Conservation (phyloP, 2,888 invertebrate species). For the Patella caerulea region DNA sequence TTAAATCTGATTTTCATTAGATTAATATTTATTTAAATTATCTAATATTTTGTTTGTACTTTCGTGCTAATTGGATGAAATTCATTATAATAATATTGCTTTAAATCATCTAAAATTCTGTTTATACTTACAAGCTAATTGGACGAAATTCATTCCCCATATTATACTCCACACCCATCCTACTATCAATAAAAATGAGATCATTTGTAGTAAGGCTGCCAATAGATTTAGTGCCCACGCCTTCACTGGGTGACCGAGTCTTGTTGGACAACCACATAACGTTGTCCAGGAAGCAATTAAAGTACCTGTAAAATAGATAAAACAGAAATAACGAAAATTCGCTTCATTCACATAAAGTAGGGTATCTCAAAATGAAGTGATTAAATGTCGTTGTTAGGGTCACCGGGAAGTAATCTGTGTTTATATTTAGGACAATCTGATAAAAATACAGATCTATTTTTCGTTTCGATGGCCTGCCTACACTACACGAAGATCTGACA, state of each 20-base stretch:
- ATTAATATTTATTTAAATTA: too few species aligned
- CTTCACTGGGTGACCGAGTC: conserved; percentile 63
- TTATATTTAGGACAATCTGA: too few species aligned
- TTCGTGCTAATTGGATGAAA: conserved; percentile 72
- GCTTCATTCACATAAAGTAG: too few species aligned
- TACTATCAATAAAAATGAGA: conserved; percentile 72
- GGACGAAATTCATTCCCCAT: conserved; percentile 73
- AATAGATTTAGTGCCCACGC: conserved; percentile 71
- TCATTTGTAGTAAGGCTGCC: conserved; percentile 72
- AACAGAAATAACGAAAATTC: neutral
- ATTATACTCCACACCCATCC: conserved; percentile 75
- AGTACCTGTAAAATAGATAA: conserved; percentile 66
- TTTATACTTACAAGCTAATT: conserved; percentile 68
- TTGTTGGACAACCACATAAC: conserved; percentile 70
- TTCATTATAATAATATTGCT: conserved; percentile 53
- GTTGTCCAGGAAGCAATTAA: conserved; percentile 71
- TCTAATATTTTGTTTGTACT: conserved; percentile 35
- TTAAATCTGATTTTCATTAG: conserved; percentile 66
- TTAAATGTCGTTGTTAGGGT: too few species aligned
- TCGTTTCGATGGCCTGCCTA: too few species aligned
- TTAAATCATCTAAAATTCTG: too few species aligned
- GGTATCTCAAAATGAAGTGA: too few species aligned
- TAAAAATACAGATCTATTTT: too few species aligned
- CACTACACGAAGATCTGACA: too few species aligned
- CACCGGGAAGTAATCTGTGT: too few species aligned